A percentile compares a stretch with the other conserved stretches of the same genome.
Evolutionary conservation across 2,113 vertebrate genomes (phyloP).

Genomic region (Hypomesus transpacificus): DNA sequence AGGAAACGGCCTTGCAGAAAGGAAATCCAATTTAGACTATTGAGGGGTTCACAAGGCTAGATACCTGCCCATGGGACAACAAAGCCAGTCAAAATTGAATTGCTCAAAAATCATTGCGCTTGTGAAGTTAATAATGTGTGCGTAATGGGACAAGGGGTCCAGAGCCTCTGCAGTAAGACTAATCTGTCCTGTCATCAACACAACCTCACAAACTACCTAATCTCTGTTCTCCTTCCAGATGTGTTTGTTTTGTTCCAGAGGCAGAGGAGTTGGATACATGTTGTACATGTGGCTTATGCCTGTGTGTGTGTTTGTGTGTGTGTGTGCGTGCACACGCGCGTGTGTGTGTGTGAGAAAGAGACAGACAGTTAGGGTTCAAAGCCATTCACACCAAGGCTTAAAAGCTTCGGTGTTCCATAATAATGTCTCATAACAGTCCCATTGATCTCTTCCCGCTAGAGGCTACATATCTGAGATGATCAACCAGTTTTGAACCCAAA

Average conservation of each 20-base stretch:
- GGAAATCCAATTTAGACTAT: slow-evolving; percentile 50
- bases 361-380: too few species aligned
- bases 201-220: background rate
- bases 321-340: too few species aligned
- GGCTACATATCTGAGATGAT: too few species aligned
- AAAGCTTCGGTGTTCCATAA: too few species aligned
- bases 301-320: slow-evolving; percentile 8
- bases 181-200: slow-evolving; percentile 30
- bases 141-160: slow-evolving; percentile 10
- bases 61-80: slow-evolving; percentile 23
- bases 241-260: slow-evolving; percentile 5
- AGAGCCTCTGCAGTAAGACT: slow-evolving; percentile 14
- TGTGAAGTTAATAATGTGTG: slow-evolving; percentile 23
- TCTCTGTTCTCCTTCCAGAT: background rate
- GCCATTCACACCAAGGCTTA: too few species aligned
- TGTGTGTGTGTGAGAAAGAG: background rate
- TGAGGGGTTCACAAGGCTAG: slow-evolving; percentile 17
- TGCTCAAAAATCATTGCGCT: slow-evolving; percentile 17
- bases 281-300: background rate
- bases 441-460: too few species aligned
- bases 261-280: background rate
- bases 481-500: too few species aligned
- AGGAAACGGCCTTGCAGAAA: slow-evolving; percentile 28
- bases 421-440: too few species aligned
- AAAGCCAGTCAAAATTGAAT: slow-evolving; percentile 17